Base-by-base conservation (phyloP, 1,140 invertebrate genomes). In the Frieseomelitta varia region DNA sequence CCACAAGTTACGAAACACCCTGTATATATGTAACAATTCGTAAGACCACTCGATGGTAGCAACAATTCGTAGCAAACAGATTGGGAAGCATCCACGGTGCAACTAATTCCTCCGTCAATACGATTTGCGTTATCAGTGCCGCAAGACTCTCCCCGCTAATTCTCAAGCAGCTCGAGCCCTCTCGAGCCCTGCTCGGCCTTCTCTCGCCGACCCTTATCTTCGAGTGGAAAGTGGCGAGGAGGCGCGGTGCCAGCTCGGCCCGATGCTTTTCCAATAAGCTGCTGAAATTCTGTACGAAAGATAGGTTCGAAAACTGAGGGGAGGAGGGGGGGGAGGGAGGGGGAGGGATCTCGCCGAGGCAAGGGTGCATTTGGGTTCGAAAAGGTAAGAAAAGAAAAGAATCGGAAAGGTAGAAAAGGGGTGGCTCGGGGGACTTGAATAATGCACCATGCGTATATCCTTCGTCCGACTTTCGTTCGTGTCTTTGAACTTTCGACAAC, bases 231-330 rank as follows among this genome's bases (percentile, higher is more conserved):
- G 82, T 80, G 65, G 65, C 47, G 27, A 77, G 34, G 58, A 81
- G 73, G 74, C 73, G 74, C 73, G 61, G 30, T 81, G 87, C 81
- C 87, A 85, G 65, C 75, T 39, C 83, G 82, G 61, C 61, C 80
- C 78, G 39, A 88, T 81, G 86, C 69, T 85, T 88, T 88, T 81
- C 83, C 87, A 88, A 88, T 88, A 88, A 88, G 82, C 74, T 81
- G 73, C 61, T 61, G 82, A 85, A 88, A 88, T 88, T 88, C 87
- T 75, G 87, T 80, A 85, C 84, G 76, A 63, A 79, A 27, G 67
- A 69, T 81, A 81, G 68, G 51, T 80, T 80, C 65, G 51, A 71
- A n/a, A 79, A 72, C 19, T 30, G 30, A 53, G 11, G 8, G 21
- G 24, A 39, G 4, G 69, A 14, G 27, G 30, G 30, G 17, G 1